Evolutionary conservation across 2,888 invertebrate genomes (phyloP).

Genomic region (Chrysina gloriosa): DNA sequence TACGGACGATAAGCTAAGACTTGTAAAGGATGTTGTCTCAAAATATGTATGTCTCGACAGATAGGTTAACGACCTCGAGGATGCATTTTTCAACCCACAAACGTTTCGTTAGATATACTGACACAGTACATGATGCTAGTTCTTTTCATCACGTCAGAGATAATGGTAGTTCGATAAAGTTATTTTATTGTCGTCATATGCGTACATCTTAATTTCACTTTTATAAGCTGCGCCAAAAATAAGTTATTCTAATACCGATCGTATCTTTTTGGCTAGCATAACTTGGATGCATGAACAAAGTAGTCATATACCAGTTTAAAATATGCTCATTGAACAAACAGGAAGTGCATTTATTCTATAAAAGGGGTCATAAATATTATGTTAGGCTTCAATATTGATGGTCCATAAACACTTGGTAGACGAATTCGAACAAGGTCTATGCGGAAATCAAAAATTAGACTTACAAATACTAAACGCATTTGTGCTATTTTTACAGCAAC

Average conservation of each 20-base stretch:
- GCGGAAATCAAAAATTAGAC: background rate
- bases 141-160: constrained; percentile 5
- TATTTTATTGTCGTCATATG: background rate
- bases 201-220: too few species aligned
- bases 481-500: background rate
- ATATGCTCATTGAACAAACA: too few species aligned
- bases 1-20: constrained; percentile 30
- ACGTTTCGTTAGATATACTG: constrained; percentile 24
- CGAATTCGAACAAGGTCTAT: background rate
- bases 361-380: background rate
- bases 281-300: background rate
- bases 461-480: background rate
- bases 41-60: constrained; percentile 27
- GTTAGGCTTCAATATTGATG: background rate
- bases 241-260: too few species aligned
- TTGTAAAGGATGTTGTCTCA: constrained; percentile 33
- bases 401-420: background rate
- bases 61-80: constrained; percentile 31
- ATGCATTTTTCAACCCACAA: constrained; percentile 32
- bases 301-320: too few species aligned
- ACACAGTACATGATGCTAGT: background rate
- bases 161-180: background rate
- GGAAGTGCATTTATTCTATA: background rate
- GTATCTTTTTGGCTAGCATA: background rate
- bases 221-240: too few species aligned